Evolutionary conservation across 2,888 invertebrate species (phyloP).

Genomic region (Allacma fusca): DNA sequence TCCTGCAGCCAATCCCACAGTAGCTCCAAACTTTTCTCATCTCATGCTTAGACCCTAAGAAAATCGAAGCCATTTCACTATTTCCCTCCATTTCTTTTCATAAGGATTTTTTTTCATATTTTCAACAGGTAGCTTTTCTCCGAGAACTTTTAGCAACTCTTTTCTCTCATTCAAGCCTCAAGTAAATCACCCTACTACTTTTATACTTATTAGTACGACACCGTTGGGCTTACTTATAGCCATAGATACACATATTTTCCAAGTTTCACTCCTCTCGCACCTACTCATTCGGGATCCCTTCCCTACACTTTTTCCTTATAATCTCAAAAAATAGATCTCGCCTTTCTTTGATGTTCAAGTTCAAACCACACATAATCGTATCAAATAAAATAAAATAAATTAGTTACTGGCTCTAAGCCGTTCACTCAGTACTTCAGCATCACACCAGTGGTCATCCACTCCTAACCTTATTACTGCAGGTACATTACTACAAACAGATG

Average conservation of each 20-base stretch:
- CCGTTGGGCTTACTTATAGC: constrained; percentile 34
- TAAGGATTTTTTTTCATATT: constrained; percentile 48
- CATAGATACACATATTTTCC: constrained; percentile 36
- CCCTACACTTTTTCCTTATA: neutral
- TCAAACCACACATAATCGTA: constrained; percentile 23
- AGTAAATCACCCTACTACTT: constrained; percentile 46
- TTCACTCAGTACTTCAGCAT: neutral
- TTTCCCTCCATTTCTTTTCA: constrained; percentile 44
- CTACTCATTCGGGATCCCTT: neutral
- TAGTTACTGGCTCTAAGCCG: neutral
- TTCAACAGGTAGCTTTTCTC: constrained; percentile 56
- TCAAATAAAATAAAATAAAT: constrained; percentile 1
- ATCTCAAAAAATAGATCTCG: neutral
- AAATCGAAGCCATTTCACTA: constrained; percentile 39
- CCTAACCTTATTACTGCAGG: neutral
- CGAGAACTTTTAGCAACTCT: constrained; percentile 17
- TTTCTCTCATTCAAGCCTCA: constrained; percentile 18
- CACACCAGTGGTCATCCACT: neutral
- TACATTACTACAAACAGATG: constrained; percentile 21
- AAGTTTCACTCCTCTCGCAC: constrained; percentile 4
- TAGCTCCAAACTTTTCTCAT: neutral
- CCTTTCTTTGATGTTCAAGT: neutral
- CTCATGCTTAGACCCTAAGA: constrained; percentile 23
- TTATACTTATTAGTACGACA: constrained; percentile 48
- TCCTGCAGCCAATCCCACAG: constrained; percentile 41